These are phyloP conservation scores for Adrianichthys oophorus DNA, from an alignment of 2,797 vertebrate species.

Conservation along the genomic window DNA sequence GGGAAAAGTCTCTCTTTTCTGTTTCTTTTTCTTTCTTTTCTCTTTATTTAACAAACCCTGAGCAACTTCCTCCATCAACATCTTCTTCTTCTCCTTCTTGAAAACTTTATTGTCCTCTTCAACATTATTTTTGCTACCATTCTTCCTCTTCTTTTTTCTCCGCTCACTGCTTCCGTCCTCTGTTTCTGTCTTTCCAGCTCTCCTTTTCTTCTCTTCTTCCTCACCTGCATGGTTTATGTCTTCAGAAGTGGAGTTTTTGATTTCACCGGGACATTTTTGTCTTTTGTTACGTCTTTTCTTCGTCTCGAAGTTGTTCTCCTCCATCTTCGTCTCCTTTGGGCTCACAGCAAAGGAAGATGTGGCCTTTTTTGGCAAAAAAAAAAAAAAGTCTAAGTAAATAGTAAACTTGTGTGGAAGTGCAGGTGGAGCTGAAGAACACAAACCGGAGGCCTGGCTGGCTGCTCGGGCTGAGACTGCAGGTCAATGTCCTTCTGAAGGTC, in stretches of 20 bases:
- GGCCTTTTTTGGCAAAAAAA: slow-evolving; percentile 21
- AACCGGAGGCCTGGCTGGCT: slow-evolving; percentile 30
- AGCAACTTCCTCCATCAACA: slow-evolving; percentile 7
- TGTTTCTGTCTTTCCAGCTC: background rate
- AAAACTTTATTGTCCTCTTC: background rate
- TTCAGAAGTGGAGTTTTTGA: background rate
- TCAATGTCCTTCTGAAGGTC: slow-evolving; percentile 84
- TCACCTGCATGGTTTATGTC: background rate
- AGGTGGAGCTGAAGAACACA: slow-evolving; percentile 15
- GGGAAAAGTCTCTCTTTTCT: slow-evolving; percentile 33
- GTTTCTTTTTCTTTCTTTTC: slow-evolving; percentile 11
- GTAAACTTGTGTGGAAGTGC: no score
- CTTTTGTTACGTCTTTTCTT: slow-evolving; percentile 46
- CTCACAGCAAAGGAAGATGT: slow-evolving; percentile 1
- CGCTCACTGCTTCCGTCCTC: slow-evolving; percentile 7
- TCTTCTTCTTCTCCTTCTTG: slow-evolving; percentile 41
- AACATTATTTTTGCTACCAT: slow-evolving; percentile 6
- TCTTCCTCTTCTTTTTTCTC: slow-evolving; percentile 35
- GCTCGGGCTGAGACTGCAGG: slow-evolving; percentile 73
- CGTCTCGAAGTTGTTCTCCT: slow-evolving; percentile 37
- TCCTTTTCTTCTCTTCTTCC: slow-evolving; percentile 34
- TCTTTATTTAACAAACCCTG: background rate
- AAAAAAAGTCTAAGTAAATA: background rate
- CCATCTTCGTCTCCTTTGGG: slow-evolving; percentile 6
- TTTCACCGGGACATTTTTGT: slow-evolving; percentile 5